These are phyloP conservation scores for Drosophila kanapiae DNA, from an alignment of 1,140 invertebrate species.

Conservation along the genomic window DNA sequence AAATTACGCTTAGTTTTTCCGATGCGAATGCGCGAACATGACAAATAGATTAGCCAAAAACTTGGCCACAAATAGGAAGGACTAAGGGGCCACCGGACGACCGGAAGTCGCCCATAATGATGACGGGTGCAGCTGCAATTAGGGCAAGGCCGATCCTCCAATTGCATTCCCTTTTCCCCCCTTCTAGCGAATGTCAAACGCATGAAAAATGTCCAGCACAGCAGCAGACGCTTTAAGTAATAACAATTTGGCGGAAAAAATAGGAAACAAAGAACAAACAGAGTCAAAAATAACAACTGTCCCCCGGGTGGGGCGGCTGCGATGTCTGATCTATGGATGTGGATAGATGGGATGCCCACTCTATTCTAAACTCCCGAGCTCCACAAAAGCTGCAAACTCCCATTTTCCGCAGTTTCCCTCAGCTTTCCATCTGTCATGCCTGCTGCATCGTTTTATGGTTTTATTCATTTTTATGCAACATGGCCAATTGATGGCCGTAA, in stretches of 20 bases:
- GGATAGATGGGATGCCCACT: not conserved
- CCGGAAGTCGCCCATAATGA: conserved; percentile 62
- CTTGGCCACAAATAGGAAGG: conserved; percentile 32
- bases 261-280: conserved; percentile 33
- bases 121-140: conserved; percentile 65
- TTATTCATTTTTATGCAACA: conserved; percentile 77
- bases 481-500: conserved; percentile 71
- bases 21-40: conserved; percentile 68
- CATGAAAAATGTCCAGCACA: conserved; percentile 65
- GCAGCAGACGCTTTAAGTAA: conserved; percentile 74
- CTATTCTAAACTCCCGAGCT: not conserved
- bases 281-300: conserved; percentile 55
- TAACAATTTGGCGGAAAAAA: conserved; percentile 53
- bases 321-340: conserved; percentile 55
- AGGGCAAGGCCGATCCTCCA: conserved; percentile 19
- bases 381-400: not conserved
- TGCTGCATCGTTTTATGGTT: conserved; percentile 60
- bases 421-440: conserved; percentile 60
- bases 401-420: conserved; percentile 4
- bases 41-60: conserved; percentile 77
- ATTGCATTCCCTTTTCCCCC: not conserved
- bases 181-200: conserved; percentile 55
- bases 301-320: not conserved
- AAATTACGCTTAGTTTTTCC: conserved; percentile 76
- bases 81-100: not conserved